These are phyloP conservation scores for Timandra comae DNA, from an alignment of 2,888 invertebrate species.

Conservation along the genomic window DNA sequence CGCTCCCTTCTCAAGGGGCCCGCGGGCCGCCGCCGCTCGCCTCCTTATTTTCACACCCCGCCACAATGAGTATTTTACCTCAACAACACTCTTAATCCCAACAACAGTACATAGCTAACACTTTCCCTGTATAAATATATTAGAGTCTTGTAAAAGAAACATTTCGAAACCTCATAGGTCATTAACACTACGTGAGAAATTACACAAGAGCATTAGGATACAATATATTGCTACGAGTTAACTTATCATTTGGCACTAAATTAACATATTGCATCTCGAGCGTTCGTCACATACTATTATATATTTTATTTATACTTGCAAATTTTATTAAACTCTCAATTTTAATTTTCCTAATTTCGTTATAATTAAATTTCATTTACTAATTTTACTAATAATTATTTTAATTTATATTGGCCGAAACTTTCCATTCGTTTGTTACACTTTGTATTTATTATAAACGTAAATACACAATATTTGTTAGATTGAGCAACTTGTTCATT, in stretches of 20 bases:
- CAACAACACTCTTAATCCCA: slow-evolving; percentile 70
- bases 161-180: slow-evolving; percentile 71
- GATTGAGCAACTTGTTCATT: slow-evolving; percentile 64
- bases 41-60: slow-evolving; percentile 67
- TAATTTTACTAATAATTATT: slow-evolving; percentile 52
- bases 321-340: slow-evolving; percentile 54
- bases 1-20: slow-evolving; percentile 17
- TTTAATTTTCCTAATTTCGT: slow-evolving; percentile 44
- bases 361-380: slow-evolving; percentile 54
- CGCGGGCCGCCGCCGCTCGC: too few relatives aligned
- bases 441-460: slow-evolving; percentile 35
- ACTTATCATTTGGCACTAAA: slow-evolving; percentile 78
- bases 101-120: slow-evolving; percentile 72
- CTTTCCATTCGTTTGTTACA: slow-evolving; percentile 40
- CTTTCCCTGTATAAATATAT: slow-evolving; percentile 76
- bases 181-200: slow-evolving; percentile 73
- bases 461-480: slow-evolving; percentile 44
- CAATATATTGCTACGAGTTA: slow-evolving; percentile 75
- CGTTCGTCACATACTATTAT: slow-evolving; percentile 64
- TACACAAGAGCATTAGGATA: slow-evolving; percentile 74
- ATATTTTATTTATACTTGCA: slow-evolving; percentile 59
- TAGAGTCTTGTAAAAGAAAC: slow-evolving; percentile 77
- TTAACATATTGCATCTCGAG: slow-evolving; percentile 76
- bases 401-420: slow-evolving; percentile 56
- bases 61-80: slow-evolving; percentile 71